Percentiles rank a stretch among this genome's conserved stretches.
Conservation (phyloP, 2,888 invertebrate genomes). For the Pandemis corylana region DNA sequence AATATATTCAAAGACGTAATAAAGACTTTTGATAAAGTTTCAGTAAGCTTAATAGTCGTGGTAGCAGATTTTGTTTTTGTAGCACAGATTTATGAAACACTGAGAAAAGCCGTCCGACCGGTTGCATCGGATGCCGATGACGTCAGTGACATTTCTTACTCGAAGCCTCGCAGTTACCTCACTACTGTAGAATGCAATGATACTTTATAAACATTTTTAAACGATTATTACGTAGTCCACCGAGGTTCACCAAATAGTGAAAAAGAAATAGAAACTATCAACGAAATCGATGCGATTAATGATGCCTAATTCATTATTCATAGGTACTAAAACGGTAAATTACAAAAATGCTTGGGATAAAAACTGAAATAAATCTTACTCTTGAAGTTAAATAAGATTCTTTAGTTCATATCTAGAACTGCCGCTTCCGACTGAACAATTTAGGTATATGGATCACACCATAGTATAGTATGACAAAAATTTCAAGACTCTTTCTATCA, state of each 20-base stretch:
- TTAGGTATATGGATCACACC: too few relatives aligned
- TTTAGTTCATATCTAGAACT: too few relatives aligned
- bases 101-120: conserved; percentile 31
- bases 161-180: conserved; percentile 27
- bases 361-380: too few relatives aligned
- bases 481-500: too few relatives aligned
- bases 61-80: conserved; percentile 23
- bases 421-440: too few relatives aligned
- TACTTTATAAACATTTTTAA: conserved; percentile 6
- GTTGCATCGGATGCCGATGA: conserved; percentile 39
- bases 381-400: too few relatives aligned
- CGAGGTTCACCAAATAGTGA: neutral
- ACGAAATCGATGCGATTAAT: neutral
- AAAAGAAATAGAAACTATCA: neutral
- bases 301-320: too few relatives aligned
- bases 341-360: too few relatives aligned
- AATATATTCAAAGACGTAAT: neutral
- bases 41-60: conserved; percentile 4
- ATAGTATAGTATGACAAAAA: too few relatives aligned
- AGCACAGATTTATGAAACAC: conserved; percentile 37
- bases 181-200: conserved; percentile 10
- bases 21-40: neutral
- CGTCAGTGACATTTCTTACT: conserved; percentile 37
- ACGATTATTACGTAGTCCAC: neutral
- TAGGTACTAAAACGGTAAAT: too few relatives aligned